Conservation (phyloP, 2,113 vertebrate genomes). For the Peromyscus leucopus region DNA sequence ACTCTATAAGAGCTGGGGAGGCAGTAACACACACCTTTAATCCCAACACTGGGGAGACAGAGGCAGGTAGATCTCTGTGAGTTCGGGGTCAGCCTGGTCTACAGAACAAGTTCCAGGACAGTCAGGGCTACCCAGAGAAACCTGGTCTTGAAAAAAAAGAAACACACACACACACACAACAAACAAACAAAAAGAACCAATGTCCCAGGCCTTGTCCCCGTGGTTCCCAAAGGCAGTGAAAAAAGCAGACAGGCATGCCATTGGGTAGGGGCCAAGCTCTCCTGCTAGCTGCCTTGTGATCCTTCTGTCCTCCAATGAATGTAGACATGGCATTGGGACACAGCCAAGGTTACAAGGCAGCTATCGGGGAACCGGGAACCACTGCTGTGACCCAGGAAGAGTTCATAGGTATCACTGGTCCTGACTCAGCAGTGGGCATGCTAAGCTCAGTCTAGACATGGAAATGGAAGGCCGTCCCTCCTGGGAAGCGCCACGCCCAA, state of each 20-base stretch:
- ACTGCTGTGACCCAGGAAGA: neutral
- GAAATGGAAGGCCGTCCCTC: neutral
- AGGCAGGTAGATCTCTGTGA: too few relatives aligned
- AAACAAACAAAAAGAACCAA: too few relatives aligned
- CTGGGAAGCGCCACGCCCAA: neutral
- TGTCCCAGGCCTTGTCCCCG: neutral
- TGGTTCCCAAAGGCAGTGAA: neutral
- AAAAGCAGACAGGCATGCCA: neutral
- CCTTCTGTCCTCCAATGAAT: neutral
- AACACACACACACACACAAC: too few relatives aligned
- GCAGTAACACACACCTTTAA: too few relatives aligned
- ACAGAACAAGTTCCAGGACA: too few relatives aligned
- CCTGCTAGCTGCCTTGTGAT: neutral
- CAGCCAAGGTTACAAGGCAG: neutral
- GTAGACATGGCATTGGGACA: neutral
- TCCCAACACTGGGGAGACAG: too few relatives aligned
- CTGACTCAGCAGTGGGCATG: neutral
- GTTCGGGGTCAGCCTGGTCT: too few relatives aligned
- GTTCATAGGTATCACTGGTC: neutral
- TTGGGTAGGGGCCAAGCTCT: neutral
- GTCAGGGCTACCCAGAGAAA: too few relatives aligned
- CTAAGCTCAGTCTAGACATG: neutral
- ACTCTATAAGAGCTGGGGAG: too few relatives aligned
- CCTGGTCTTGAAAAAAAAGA: too few relatives aligned
- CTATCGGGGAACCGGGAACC: neutral